Evolutionary conservation across 2,888 invertebrate species (phyloP), one percentile per base, ranked within the genome.

Genomic region (Autographa gamma): DNA sequence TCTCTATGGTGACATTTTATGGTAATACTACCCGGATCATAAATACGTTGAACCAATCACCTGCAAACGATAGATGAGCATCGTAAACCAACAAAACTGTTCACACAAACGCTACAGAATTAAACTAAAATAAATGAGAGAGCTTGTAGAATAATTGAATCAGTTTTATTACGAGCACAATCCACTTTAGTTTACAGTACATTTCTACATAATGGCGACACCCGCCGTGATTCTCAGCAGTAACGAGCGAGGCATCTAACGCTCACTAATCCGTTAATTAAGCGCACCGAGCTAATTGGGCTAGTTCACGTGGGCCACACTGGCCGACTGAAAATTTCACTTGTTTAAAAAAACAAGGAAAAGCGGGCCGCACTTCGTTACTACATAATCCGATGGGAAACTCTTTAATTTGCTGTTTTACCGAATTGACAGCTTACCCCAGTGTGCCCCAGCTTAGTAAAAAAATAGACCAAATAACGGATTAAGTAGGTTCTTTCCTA

Each of bases 241-340:
- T 77, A 74, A 80, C 73, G 67, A 80, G 73, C 66, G 63, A 73
- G 72, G 79, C 80, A 69, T 71, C 71, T 69, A 64, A 79, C 60
- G 70, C 77, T 80, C 79, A 74, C 79, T 85, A 88, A 89, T 88
- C 82, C 86, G 89, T 88, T 92, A 87, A 91, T 92, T 91, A 91
- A 83, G 84, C 81, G 69, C 75, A 71, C 71, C 75, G 73, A 79
- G 81, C 85, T 93, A 92, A 92, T 92, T 92, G 88, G 88, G 85
- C 84, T 82, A 82, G 87, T 92, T 93, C 90, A 87, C 89, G 89
- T 86, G 86, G 85, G 83, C 73, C 79, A 88, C 86, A 88, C 88
- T 85, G 82, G 83, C 84, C 80, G 79, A 78, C 74, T 64, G 65
- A 78, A 81, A 73, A 76, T 72, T 76, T 67, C 60, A 61, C 60